A percentile compares a stretch with the other conserved stretches of the same genome.
Conservation (phyloP, 2,113 vertebrate genomes). For the Spea bombifrons region DNA sequence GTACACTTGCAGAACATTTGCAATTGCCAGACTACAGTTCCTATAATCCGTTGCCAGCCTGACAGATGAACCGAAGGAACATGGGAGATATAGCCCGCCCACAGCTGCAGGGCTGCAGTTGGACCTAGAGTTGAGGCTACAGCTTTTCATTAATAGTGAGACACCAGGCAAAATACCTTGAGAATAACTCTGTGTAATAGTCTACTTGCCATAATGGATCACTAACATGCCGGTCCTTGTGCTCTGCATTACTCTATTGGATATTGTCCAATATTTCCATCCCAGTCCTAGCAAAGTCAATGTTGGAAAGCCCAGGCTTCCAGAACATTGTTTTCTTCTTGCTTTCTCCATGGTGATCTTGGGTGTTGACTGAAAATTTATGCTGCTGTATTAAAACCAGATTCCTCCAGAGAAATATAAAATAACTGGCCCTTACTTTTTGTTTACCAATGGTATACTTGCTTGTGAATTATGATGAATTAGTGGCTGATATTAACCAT, state of each 20-base stretch:
- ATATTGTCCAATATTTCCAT: slow-evolving; percentile 42
- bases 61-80: background rate
- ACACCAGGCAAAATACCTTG: too few relatives aligned
- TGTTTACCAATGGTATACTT: slow-evolving; percentile 50
- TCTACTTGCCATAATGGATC: slow-evolving; percentile 18
- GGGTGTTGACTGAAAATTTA: slow-evolving; percentile 52
- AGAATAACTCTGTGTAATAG: background rate
- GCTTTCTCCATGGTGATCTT: slow-evolving; percentile 36
- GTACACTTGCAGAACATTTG: too few relatives aligned
- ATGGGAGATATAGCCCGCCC: background rate
- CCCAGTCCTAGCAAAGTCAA: slow-evolving; percentile 31
- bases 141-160: background rate
- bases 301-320: slow-evolving; percentile 30
- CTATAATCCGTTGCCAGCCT: too few relatives aligned
- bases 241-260: slow-evolving; percentile 32
- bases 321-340: slow-evolving; percentile 30
- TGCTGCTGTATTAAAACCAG: slow-evolving; percentile 49
- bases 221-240: slow-evolving; percentile 26
- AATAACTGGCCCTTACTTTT: slow-evolving; percentile 35
- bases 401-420: slow-evolving; percentile 41
- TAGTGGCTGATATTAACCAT: slow-evolving; percentile 51
- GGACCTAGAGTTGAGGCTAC: background rate
- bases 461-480: slow-evolving; percentile 50
- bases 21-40: too few relatives aligned
- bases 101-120: background rate